Conservation (phyloP, 2,797 vertebrate species). For the Allobates femoralis region DNA sequence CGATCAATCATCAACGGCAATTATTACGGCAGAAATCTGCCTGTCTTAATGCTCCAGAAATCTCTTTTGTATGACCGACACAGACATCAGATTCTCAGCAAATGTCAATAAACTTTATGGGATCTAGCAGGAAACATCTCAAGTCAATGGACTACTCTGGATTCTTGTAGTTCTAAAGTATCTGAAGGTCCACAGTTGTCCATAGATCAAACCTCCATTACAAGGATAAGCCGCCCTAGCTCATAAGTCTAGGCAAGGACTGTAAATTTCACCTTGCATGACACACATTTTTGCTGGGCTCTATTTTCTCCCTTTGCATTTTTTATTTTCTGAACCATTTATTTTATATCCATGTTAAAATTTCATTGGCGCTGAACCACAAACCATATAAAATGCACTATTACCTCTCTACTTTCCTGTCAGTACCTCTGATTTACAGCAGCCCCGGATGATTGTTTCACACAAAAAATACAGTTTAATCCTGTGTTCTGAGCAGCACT, state of each 20-base stretch:
- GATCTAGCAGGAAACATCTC: too few relatives aligned
- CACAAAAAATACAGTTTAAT: constrained; percentile 39
- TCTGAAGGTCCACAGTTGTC: background rate
- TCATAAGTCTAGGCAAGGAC: constrained; percentile 12
- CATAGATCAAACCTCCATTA: background rate
- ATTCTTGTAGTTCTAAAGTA: background rate
- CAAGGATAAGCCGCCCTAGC: background rate
- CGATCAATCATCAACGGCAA: too few relatives aligned
- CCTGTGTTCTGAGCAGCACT: constrained; percentile 29
- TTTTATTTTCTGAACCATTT: constrained; percentile 62
- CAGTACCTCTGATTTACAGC: constrained; percentile 49
- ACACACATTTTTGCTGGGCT: constrained; percentile 2
- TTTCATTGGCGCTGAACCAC: constrained; percentile 60
- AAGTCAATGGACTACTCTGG: too few relatives aligned
- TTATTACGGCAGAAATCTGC: too few relatives aligned
- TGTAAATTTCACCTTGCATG: constrained; percentile 14
- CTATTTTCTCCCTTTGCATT: constrained; percentile 50
- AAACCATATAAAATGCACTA: constrained; percentile 61
- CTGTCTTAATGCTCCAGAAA: too few relatives aligned
- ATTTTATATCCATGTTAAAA: constrained; percentile 62
- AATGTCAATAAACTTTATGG: too few relatives aligned
- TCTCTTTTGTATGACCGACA: too few relatives aligned
- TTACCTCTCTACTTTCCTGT: constrained; percentile 54
- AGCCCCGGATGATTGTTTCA: constrained; percentile 25
- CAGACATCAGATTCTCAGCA: too few relatives aligned